These are phyloP conservation scores for Temnothorax longispinosus DNA, from an alignment of 1,140 invertebrate genomes.

Conservation along the genomic window DNA sequence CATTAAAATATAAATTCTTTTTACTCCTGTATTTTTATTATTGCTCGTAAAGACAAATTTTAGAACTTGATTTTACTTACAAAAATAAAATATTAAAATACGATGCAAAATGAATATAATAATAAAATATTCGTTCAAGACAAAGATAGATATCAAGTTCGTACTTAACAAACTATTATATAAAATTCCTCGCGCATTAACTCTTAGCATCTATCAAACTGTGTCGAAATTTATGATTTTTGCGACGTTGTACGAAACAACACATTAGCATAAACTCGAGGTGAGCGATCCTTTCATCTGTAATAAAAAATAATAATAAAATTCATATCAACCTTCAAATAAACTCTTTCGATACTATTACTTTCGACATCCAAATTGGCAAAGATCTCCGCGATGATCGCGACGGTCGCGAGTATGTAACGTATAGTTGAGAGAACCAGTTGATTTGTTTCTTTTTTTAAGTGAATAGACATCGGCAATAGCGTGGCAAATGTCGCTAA, in stretches of 20 bases:
- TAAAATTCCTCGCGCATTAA: background rate
- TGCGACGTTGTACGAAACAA: background rate
- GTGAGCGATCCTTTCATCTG: background rate
- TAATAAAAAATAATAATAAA: background rate
- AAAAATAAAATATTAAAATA: background rate
- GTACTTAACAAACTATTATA: background rate
- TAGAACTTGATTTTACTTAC: background rate
- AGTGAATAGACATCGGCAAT: background rate
- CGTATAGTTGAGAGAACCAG: background rate
- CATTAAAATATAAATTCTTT: background rate
- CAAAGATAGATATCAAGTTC: background rate
- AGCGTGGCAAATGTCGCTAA: slow-evolving; percentile 1
- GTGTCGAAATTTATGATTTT: background rate
- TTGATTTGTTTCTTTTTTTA: background rate
- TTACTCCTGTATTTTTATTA: background rate
- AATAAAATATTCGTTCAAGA: background rate
- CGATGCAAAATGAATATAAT: background rate
- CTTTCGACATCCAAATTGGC: background rate
- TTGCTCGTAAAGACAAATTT: background rate
- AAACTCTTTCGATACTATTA: background rate
- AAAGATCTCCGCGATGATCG: background rate
- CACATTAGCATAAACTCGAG: background rate
- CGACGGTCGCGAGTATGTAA: background rate
- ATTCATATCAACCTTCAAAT: background rate
- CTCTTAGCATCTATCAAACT: background rate